Conservation (phyloP, 1,140 invertebrate genomes). For the Brachionus koreanus region DNA sequence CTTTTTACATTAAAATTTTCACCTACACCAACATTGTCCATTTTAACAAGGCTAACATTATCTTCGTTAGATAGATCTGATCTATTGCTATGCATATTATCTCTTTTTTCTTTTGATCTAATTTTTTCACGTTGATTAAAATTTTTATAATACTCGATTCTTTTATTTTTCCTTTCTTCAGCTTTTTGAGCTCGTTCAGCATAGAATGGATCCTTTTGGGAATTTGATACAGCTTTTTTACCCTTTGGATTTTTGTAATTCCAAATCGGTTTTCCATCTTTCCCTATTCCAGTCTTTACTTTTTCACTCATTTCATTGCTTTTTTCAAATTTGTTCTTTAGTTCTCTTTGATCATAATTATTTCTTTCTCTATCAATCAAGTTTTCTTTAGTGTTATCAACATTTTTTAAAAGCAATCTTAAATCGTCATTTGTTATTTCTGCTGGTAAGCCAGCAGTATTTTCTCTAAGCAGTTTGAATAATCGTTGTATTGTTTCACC, state of each 20-base stretch:
- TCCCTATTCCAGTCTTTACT: slow-evolving; percentile 46
- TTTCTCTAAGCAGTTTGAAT: neutral
- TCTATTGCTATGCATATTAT: neutral
- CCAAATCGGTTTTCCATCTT: slow-evolving; percentile 52
- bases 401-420: slow-evolving; percentile 32
- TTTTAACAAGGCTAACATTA: neutral
- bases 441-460: slow-evolving; percentile 31
- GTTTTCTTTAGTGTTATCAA: neutral
- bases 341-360: slow-evolving; percentile 47
- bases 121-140: neutral
- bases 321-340: slow-evolving; percentile 22
- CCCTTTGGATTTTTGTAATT: slow-evolving; percentile 51
- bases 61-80: neutral
- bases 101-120: neutral
- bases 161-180: slow-evolving; percentile 47
- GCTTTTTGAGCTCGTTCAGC: slow-evolving; percentile 48
- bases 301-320: slow-evolving; percentile 43
- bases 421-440: slow-evolving; percentile 45
- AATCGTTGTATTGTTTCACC: neutral
- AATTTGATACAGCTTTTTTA: slow-evolving; percentile 51
- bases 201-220: slow-evolving; percentile 54
- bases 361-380: slow-evolving; percentile 49
- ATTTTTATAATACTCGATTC: slow-evolving; percentile 12
- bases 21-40: neutral
- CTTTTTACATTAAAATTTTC: neutral